Evolutionary conservation across 2,888 invertebrate species (phyloP).

Genomic region (Salticus scenicus): DNA sequence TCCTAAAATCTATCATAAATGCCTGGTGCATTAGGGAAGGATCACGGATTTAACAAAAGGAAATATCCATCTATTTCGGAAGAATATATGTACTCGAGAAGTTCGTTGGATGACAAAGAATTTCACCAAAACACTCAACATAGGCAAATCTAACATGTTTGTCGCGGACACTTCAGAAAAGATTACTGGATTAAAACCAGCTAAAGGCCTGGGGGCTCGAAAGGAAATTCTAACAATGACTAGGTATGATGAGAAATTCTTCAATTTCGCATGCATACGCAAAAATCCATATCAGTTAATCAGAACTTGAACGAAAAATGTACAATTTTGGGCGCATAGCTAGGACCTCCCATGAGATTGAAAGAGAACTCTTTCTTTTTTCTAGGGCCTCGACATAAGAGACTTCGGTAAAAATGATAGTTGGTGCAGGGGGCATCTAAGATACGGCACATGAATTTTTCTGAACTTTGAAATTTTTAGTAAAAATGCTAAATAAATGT

Average conservation of each 20-base stretch:
- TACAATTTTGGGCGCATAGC: neutral
- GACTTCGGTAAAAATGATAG: slow-evolving; percentile 23
- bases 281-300: slow-evolving; percentile 22
- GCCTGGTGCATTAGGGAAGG: neutral
- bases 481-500: too few species aligned
- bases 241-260: neutral
- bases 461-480: too few species aligned
- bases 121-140: neutral
- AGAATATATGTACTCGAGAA: neutral
- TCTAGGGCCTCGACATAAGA: slow-evolving; percentile 15
- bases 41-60: neutral
- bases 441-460: slow-evolving; percentile 7
- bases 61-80: neutral
- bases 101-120: neutral
- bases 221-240: neutral
- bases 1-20: too few species aligned
- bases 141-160: neutral
- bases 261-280: slow-evolving; percentile 22
- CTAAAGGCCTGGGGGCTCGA: neutral
- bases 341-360: neutral
- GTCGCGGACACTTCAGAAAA: neutral
- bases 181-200: neutral
- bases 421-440: neutral
- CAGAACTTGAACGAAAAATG: neutral
- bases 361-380: slow-evolving; percentile 17